Conservation (phyloP, 2,888 invertebrate species). For the Drosophila testacea region DNA sequence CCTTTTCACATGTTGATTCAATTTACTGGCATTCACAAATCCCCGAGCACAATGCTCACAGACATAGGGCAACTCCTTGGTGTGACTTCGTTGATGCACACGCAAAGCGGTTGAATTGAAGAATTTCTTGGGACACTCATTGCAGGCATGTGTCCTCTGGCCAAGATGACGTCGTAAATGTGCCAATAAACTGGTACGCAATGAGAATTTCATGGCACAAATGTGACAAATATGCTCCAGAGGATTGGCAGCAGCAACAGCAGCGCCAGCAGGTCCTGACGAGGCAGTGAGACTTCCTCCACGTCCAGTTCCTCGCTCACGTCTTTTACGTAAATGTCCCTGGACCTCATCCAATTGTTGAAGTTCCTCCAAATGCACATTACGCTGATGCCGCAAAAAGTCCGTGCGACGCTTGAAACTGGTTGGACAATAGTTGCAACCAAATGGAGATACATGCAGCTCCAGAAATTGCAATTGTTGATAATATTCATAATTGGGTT, state of each 20-base stretch:
- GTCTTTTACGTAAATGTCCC: conserved; percentile 17
- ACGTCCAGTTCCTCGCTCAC: neutral
- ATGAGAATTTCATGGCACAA: conserved; percentile 78
- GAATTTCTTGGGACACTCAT: conserved; percentile 76
- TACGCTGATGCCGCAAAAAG: conserved; percentile 65
- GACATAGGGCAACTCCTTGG: conserved; percentile 80
- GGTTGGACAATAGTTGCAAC: conserved; percentile 61
- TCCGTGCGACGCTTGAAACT: conserved; percentile 75
- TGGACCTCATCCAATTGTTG: conserved; percentile 20
- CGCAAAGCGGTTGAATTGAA: conserved; percentile 75
- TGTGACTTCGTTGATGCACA: conserved; percentile 78
- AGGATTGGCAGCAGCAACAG: conserved; percentile 9
- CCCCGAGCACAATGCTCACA: conserved; percentile 82
- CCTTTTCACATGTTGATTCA: conserved; percentile 82
- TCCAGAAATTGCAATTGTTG: conserved; percentile 72
- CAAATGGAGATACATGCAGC: conserved; percentile 78
- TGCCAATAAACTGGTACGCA: conserved; percentile 73
- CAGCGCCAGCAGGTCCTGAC: neutral
- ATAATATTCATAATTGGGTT: conserved; percentile 72
- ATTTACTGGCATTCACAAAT: conserved; percentile 81
- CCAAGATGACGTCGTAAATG: conserved; percentile 77
- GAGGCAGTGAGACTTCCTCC: neutral
- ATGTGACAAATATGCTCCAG: conserved; percentile 80
- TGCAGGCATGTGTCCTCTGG: conserved; percentile 68
- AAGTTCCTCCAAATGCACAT: conserved; percentile 58